A percentile compares a stretch with the other conserved stretches of the same genome.
Evolutionary conservation across 1,140 invertebrate species (phyloP).

Genomic region (Cyrtorhinus lividipennis): DNA sequence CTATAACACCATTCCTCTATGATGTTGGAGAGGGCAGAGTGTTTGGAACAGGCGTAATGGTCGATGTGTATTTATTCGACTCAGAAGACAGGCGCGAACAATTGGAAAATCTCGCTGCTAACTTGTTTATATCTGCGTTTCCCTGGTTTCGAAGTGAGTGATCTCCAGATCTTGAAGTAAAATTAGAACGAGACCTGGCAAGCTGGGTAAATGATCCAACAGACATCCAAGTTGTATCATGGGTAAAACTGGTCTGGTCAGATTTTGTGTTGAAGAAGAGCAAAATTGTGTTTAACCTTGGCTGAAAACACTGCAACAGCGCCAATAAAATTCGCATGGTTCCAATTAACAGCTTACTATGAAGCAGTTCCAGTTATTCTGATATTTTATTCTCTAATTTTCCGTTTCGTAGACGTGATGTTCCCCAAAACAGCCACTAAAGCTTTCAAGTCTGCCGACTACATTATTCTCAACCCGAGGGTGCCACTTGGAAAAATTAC

Average conservation of each 20-base stretch:
- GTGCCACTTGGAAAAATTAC: not conserved
- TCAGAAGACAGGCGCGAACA: not conserved
- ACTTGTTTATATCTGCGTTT: not conserved
- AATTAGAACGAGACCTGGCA: too few species aligned
- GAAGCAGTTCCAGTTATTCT: too few species aligned
- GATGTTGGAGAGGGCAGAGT: not conserved
- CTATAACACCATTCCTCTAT: not conserved
- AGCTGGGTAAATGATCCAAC: too few species aligned
- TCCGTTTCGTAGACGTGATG: not conserved
- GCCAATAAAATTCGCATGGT: too few species aligned
- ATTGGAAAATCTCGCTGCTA: not conserved
- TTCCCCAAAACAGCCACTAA: not conserved
- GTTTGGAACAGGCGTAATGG: not conserved
- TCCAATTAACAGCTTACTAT: too few species aligned
- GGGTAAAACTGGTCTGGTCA: too few species aligned
- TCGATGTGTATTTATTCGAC: constrained; percentile 1
- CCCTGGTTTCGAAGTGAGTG: not conserved
- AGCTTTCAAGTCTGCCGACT: not conserved
- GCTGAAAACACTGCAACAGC: too few species aligned
- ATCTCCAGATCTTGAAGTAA: too few species aligned
- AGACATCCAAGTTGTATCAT: too few species aligned
- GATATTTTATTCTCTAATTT: not conserved
- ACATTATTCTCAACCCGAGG: not conserved
- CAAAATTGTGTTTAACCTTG: too few species aligned
- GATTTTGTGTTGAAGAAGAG: too few species aligned